Base-by-base conservation (phyloP, 1,140 invertebrate genomes). In the Dendroctonus valens region DNA sequence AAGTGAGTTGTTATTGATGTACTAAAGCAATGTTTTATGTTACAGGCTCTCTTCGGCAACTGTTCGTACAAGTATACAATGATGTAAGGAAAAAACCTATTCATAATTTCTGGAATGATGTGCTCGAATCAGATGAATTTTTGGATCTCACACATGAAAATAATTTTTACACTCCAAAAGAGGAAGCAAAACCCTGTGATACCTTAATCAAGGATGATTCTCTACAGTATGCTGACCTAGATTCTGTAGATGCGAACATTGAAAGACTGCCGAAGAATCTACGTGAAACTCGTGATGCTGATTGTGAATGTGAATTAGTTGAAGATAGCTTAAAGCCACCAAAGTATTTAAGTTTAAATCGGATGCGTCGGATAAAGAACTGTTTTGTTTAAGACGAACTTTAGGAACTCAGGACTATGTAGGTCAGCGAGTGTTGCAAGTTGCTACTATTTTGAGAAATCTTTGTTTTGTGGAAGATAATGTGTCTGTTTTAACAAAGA, bases 401-500 rank as follows among this genome's bases (percentile, higher is more conserved):
- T 76, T 87, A 7, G 89, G 88, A 14, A 89, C 88, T 2, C 84
- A 88, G 59, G 91, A 93, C 73, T 86, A 87, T n/a, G 85, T 92
- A 67, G 91, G 91, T 0, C 90, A 93, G 70, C 80, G 92, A 15
- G 87, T 94, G 5, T 79, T 89, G 11, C 87, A 89, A 69, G 89
- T 96, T 65, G 88, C 89, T 0, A 88, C 91, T 44, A 94, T 98
- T n/a, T 81, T 98, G 7, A 85, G 96, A 51, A 98, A 97, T 78
- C 79, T 98, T 12, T 96, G 94, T 64, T 98, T 98, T 78, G 93
- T 93, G 59, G 88, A 93, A 15, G 91, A 93, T 59, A 98, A 98
- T 78, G 83, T 92, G 15, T 77, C 85, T 40, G 79, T 91, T 14
- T 79, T 98, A 51, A 89, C 91, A 0, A 85, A 86, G 62, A 94